phyloP scores from a whole-genome alignment of 2,113 vertebrate species.

The Mobula hypostoma region DNA sequence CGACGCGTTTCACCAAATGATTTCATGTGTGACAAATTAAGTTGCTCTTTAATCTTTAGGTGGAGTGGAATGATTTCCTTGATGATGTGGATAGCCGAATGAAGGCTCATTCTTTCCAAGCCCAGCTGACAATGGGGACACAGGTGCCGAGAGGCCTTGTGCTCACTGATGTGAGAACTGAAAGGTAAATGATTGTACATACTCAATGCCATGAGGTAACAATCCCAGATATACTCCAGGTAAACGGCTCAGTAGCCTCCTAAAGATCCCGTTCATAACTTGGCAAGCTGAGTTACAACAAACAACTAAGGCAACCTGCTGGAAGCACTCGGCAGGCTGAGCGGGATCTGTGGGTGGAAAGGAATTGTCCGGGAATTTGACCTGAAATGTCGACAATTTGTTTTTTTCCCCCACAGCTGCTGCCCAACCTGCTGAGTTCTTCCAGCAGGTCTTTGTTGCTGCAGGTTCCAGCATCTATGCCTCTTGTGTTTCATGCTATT shows the following conservation, averaged over 20 bases:
- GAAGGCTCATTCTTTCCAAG: background rate
- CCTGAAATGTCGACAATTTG: too few species aligned
- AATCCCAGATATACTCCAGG: background rate
- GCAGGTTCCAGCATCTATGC: too few species aligned
- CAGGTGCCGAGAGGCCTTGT: background rate
- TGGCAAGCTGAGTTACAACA: background rate
- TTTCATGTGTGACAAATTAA: too few species aligned
- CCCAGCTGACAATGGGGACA: background rate
- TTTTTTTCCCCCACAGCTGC: too few species aligned
- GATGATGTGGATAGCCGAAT: background rate
- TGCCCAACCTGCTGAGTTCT: too few species aligned
- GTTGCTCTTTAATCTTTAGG: background rate
- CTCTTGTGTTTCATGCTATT: too few species aligned
- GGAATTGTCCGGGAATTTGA: too few species aligned
- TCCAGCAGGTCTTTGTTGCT: too few species aligned
- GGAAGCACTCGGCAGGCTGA: too few species aligned
- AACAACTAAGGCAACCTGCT: too few species aligned
- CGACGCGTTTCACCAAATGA: too few species aligned
- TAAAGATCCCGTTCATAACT: background rate
- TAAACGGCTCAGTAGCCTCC: background rate
- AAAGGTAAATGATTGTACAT: background rate
- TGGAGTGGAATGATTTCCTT: constrained; percentile 21
- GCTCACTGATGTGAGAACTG: constrained; percentile 14
- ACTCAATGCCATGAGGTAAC: background rate
- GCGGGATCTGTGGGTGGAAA: too few species aligned